Evolutionary conservation across 2,113 vertebrate genomes (phyloP), one percentile per base, ranked within the genome.

Genomic region (Shinisaurus crocodilurus): DNA sequence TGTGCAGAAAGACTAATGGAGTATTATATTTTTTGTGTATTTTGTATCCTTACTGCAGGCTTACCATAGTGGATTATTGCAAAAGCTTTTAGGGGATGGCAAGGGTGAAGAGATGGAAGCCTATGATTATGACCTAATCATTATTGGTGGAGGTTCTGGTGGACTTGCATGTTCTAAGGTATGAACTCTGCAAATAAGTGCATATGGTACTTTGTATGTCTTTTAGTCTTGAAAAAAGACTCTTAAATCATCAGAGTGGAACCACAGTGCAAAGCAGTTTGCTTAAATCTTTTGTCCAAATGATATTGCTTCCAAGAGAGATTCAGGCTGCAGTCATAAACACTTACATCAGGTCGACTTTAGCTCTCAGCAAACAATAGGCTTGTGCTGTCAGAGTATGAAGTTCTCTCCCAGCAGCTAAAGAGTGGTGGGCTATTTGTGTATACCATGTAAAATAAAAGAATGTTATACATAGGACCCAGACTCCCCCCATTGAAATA

Each of bases 111-210:
- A 95, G 0, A 82, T 43, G 1, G 96, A 97, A 37, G 77, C 72
- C 1, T 98, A 98, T 5, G 99, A 99, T 27, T 99, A 98, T 9
- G 99, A 99, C 92, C 98, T 99, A 77, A 98, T 99, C 18, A 95
- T 99, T 91, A 98, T 99, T 8, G 99, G 99, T 29, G 99, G 99
- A 20, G 99, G 99, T 32, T 99, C 99, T 4, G 99, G 99, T 8
- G 99, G 99, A 87, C 98, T 99, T 92, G 97, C 99, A 0, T 99
- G 98, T 95, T 99, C 99, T 32, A 99, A 99, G 99, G 99, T 99
- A 95, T 29, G 88, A 88, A 9, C 1, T 89, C 16, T 91, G 60
- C 84, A 77, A 57, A n/a, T n/a, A n/a, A n/a, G n/a, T n/a, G 15
- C 13, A n/a, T 45, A 76, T 29, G 23, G 18, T 43, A 23, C 6